phyloP scores from a whole-genome alignment of 2,888 invertebrate species.

The Eilema griseolum region DNA sequence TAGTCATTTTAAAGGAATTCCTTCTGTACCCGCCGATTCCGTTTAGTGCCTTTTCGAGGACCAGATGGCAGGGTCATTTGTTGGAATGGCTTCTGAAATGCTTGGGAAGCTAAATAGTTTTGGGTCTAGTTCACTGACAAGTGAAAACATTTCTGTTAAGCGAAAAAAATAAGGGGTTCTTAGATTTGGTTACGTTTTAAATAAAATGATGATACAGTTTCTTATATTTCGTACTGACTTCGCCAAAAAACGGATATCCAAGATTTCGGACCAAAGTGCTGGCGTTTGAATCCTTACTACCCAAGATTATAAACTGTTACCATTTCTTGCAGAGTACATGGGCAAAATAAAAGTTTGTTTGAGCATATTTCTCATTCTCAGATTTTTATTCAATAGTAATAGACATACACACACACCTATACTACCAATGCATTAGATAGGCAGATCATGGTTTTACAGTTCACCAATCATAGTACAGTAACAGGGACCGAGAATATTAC shows the following conservation, averaged over 20 bases:
- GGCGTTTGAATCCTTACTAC: no score
- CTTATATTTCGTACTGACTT: not conserved
- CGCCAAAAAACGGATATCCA: not conserved
- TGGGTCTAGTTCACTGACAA: constrained; percentile 3
- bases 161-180: not conserved
- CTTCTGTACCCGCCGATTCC: constrained; percentile 34
- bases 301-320: no score
- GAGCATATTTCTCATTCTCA: no score
- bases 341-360: no score
- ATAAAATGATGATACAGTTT: constrained; percentile 4
- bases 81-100: constrained; percentile 36
- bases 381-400: no score
- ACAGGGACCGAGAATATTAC: no score
- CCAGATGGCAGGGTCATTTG: constrained; percentile 43
- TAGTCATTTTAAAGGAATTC: constrained; percentile 36
- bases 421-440: no score
- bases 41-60: constrained; percentile 32
- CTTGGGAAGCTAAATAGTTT: constrained; percentile 16
- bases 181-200: constrained; percentile 3
- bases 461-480: no score
- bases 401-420: no score
- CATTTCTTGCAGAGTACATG: no score
- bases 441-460: no score
- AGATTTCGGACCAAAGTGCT: not conserved
- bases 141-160: not conserved